A percentile compares a stretch with the other conserved stretches of the same genome.
These are phyloP conservation scores for Onychomys arenicola DNA, from an alignment of 2,797 vertebrate species.

Conservation along the genomic window DNA sequence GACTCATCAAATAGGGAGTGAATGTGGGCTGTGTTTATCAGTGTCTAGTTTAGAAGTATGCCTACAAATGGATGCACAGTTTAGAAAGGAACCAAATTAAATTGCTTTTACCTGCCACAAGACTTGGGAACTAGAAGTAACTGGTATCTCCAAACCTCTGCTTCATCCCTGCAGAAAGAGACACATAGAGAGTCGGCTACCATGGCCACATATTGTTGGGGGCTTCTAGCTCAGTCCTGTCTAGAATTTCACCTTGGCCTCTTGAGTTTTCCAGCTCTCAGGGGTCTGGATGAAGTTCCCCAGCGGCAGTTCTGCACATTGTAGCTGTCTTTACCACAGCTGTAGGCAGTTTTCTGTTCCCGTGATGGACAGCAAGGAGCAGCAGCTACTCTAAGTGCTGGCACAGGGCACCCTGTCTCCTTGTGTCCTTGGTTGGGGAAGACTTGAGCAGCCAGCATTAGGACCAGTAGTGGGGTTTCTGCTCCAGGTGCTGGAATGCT, in stretches of 20 bases:
- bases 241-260: neutral
- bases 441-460: neutral
- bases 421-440: neutral
- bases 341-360: neutral
- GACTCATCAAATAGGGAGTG: neutral
- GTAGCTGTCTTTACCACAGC: neutral
- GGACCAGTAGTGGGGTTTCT: slow-evolving; percentile 39
- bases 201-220: no score
- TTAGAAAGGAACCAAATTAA: neutral
- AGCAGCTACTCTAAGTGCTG: no score
- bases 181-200: neutral
- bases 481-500: neutral
- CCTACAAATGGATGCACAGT: no score
- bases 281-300: neutral
- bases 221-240: rapidly evolving
- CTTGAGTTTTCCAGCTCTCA: neutral
- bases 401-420: neutral
- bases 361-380: neutral
- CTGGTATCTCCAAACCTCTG: neutral
- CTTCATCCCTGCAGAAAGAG: neutral
- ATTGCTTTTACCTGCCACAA: neutral
- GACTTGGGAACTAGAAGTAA: neutral
- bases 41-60: neutral
- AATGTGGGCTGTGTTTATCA: neutral
- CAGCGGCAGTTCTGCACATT: rapidly evolving